These are phyloP conservation scores for Apis laboriosa DNA, from an alignment of 1,140 invertebrate species.

Conservation along the genomic window DNA sequence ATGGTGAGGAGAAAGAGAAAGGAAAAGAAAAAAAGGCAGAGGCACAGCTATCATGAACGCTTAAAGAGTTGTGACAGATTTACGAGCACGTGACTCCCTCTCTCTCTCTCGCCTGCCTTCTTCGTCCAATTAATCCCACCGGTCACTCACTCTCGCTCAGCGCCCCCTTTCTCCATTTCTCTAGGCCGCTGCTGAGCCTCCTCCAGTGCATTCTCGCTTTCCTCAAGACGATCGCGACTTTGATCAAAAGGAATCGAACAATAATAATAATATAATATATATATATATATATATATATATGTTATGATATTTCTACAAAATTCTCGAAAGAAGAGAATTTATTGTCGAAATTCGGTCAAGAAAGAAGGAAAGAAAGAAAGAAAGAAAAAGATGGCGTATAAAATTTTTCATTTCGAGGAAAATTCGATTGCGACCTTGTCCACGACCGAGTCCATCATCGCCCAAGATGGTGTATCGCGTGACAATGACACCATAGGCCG, in stretches of 20 bases:
- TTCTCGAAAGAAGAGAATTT: no score
- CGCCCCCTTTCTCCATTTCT: constrained; percentile 16
- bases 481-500: constrained; percentile 48
- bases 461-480: constrained; percentile 16
- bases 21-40: not conserved
- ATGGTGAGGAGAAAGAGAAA: not conserved
- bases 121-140: constrained; percentile 30
- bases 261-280: no score
- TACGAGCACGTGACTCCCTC: constrained; percentile 36
- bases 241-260: no score
- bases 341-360: no score
- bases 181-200: not conserved
- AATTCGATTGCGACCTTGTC: not conserved
- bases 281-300: no score
- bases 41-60: constrained; percentile 41
- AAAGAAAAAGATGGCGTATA: no score
- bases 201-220: not conserved
- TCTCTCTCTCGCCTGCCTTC: constrained; percentile 1
- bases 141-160: constrained; percentile 9
- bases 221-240: not conserved
- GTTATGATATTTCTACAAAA: no score
- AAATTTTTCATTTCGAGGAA: no score
- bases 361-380: no score
- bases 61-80: constrained; percentile 50
- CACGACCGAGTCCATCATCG: not conserved